Evolutionary conservation across 2,888 invertebrate species (phyloP), one percentile per base, ranked within the genome.

Genomic region (Metacarcinus magister): DNA sequence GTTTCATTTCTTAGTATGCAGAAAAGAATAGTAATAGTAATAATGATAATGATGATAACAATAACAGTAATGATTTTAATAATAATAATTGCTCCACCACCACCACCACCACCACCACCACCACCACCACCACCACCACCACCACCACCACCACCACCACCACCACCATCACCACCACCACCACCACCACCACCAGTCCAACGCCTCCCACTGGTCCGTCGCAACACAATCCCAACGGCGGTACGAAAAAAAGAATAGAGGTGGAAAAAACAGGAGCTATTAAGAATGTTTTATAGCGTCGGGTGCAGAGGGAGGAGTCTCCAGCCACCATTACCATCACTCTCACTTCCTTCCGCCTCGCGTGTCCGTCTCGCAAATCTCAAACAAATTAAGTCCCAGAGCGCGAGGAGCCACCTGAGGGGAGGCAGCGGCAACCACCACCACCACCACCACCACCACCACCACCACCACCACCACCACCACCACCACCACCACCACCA

Each of bases 341-440:
- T 82, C 82, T 82, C 82, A 82, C 82, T 82, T 32, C 32, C 82
- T 82, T 82, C 82, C 32, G 32, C 82, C 82, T 82, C 82, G 82
- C 13, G 82, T 82, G 82, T 82, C 82, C 28, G 82, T 82, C 82
- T 82, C 82, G 82, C 82, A 82, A 82, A 82, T 82, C 82, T 82
- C 28, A 82, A 82, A 82, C 82, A 82, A 82, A 82, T 82, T 82
- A 82, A 82, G 82, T 82, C 82, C 82, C 82, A 82, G 23, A 10
- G 82, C 32, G 82, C 82, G 82, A 32, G 32, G 82, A 32, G 23
- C 82, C 82, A 82, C 82, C 82, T 82, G 82, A 82, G 82, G 82
- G 82, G 32, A 32, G 82, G 13, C 32, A 32, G 67, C 4, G n/a
- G 67, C 4, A 7, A n/a, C 28, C 32, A 82, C 13, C 32, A 82